Conservation (phyloP, 2,797 vertebrate species). For the Pygocentrus nattereri region DNA sequence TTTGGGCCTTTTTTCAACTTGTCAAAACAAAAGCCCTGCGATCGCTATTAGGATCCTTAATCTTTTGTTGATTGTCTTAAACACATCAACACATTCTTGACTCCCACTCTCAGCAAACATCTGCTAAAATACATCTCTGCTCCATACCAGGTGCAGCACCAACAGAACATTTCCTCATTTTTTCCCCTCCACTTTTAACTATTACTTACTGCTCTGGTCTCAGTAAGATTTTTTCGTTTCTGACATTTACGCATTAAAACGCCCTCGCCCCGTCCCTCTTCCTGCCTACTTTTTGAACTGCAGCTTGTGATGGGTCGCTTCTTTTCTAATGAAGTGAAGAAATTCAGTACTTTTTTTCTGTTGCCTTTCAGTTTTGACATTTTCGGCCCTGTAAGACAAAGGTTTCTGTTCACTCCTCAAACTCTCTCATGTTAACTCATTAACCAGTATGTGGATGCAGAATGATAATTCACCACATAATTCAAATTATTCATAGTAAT, state of each 20-base stretch:
- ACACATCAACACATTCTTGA: conserved; percentile 74
- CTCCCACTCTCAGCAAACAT: conserved; percentile 67
- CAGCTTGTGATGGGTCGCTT: conserved; percentile 70
- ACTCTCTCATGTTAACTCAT: no score
- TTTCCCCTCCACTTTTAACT: conserved; percentile 17
- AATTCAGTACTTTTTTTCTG: conserved; percentile 58
- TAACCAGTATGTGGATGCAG: no score
- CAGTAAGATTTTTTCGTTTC: conserved; percentile 9
- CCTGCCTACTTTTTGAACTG: conserved; percentile 49
- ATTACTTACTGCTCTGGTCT: conserved; percentile 8
- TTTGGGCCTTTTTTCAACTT: conserved; percentile 77
- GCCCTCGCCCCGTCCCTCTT: not conserved
- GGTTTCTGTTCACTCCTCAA: no score
- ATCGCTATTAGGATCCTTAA: conserved; percentile 82
- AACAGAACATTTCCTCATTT: conserved; percentile 25
- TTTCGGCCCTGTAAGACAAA: conserved; percentile 83
- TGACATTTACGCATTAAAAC: conserved; percentile 19
- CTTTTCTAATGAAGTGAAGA: conserved; percentile 80
- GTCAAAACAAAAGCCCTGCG: conserved; percentile 80
- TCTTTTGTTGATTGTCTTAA: conserved; percentile 77
- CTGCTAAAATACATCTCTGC: conserved; percentile 67
- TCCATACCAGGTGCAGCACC: conserved; percentile 33
- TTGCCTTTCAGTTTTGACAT: conserved; percentile 78
- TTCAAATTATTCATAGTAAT: not conserved
- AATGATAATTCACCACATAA: not conserved